Conservation (phyloP, 2,888 invertebrate species). For the Troides helena region DNA sequence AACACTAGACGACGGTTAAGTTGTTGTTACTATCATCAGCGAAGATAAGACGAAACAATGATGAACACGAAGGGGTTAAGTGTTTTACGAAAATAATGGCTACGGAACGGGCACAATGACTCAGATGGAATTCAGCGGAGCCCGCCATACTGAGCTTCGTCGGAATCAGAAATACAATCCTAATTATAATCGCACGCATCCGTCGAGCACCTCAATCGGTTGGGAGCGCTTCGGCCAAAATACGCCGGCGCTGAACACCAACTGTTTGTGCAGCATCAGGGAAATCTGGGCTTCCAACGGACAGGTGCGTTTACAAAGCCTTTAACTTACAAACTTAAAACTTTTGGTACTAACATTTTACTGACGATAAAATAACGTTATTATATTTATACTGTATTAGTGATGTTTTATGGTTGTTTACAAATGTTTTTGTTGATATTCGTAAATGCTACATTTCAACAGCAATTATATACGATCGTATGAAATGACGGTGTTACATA, state of each 20-base stretch:
- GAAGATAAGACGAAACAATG: slow-evolving; percentile 63
- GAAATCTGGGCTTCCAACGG: slow-evolving; percentile 7
- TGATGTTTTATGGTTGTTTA: background rate
- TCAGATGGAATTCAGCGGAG: slow-evolving; percentile 78
- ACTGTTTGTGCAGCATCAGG: slow-evolving; percentile 12
- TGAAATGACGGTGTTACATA: background rate
- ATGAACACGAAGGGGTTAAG: slow-evolving; percentile 69
- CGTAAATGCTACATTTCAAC: too few relatives aligned
- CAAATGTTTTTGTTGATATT: background rate
- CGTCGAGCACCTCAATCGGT: slow-evolving; percentile 76
- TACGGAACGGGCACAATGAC: slow-evolving; percentile 79
- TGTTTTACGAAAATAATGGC: slow-evolving; percentile 79
- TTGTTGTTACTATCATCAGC: slow-evolving; percentile 34
- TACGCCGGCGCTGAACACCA: slow-evolving; percentile 17
- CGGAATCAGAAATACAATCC: slow-evolving; percentile 81
- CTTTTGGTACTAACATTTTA: too few relatives aligned
- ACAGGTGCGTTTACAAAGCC: slow-evolving; percentile 16
- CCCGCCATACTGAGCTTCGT: slow-evolving; percentile 75
- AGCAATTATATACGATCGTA: background rate
- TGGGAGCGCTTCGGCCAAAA: slow-evolving; percentile 56
- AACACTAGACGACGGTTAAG: slow-evolving; percentile 34
- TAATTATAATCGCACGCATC: slow-evolving; percentile 80
- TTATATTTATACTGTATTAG: too few relatives aligned
- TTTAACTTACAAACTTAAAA: background rate
- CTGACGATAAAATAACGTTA: too few relatives aligned